Percentiles rank a stretch among this genome's conserved stretches.
These are phyloP conservation scores for Epizoanthus ramosus DNA, from an alignment of 92 coral and sea anemone species.

Conservation along the genomic window DNA sequence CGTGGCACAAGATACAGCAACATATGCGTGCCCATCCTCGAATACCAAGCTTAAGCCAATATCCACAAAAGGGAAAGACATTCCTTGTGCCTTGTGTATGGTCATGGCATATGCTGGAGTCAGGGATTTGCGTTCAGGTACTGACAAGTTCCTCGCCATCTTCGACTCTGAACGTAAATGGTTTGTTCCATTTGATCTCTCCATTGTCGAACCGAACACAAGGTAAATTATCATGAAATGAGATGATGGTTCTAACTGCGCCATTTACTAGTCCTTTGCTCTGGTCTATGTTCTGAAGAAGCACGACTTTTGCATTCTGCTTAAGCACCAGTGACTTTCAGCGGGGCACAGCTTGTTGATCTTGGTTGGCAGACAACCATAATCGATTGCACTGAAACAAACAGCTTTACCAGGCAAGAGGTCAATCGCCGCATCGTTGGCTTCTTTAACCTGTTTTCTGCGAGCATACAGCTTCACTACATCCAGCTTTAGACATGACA, in stretches of 20 bases:
- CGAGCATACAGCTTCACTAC: constrained; percentile 37
- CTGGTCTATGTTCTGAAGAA: neutral
- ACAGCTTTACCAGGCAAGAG: constrained; percentile 15
- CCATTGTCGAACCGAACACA: constrained; percentile 37
- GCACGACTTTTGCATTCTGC: constrained; percentile 39
- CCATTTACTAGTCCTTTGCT: constrained; percentile 18
- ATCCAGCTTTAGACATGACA: constrained; percentile 25
- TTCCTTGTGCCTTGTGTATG: constrained; percentile 51
- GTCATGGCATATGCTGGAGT: constrained; percentile 48
- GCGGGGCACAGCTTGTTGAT: constrained; percentile 27
- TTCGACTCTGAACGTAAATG: constrained; percentile 13
- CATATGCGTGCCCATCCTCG: constrained; percentile 54
- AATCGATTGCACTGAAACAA: constrained; percentile 21
- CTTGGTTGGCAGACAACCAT: neutral
- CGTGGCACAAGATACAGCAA: constrained; percentile 49
- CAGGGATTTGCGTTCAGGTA: constrained; percentile 35
- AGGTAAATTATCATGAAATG: constrained; percentile 21
- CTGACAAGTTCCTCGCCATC: constrained; percentile 3
- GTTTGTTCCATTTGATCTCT: neutral
- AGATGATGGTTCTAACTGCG: constrained; percentile 11
- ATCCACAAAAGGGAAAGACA: constrained; percentile 27
- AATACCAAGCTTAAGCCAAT: constrained; percentile 41
- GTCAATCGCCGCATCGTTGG: constrained; percentile 24
- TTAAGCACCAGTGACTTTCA: constrained; percentile 33
- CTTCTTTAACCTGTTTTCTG: constrained; percentile 29